Evolutionary conservation across 2,888 invertebrate species (phyloP).

Genomic region (Drosophila subsilvestris): DNA sequence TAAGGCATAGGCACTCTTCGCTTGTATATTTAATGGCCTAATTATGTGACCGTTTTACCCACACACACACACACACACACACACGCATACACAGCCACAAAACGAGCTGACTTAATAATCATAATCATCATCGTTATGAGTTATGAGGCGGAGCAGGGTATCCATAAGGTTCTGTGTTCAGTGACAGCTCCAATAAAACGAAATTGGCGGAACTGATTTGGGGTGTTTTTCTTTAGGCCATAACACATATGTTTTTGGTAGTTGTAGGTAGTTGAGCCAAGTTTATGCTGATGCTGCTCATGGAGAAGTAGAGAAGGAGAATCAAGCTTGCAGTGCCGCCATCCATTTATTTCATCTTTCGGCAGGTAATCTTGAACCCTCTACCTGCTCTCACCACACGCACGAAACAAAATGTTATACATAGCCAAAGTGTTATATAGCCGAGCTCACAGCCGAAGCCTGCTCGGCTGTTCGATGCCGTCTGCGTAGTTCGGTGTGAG

Average conservation of each 20-base stretch:
- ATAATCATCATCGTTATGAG: conserved; percentile 64
- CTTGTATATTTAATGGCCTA: conserved; percentile 71
- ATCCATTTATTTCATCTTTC: conserved; percentile 25
- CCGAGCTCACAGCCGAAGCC: no score
- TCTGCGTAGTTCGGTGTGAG: no score
- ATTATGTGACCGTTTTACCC: conserved; percentile 70
- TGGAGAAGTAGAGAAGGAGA: background rate
- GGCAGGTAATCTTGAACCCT: conserved; percentile 20
- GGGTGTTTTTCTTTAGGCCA: conserved; percentile 19
- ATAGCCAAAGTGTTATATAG: no score
- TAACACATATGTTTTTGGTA: conserved; percentile 28
- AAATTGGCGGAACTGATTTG: conserved; percentile 54
- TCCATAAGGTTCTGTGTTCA: conserved; percentile 20
- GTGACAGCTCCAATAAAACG: conserved; percentile 48
- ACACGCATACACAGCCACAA: conserved; percentile 41
- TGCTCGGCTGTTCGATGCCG: no score
- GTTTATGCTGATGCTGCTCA: conserved; percentile 44
- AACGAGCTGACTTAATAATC: conserved; percentile 58
- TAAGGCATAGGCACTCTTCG: conserved; percentile 61
- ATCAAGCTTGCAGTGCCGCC: conserved; percentile 30
- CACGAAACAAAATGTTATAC: conserved; percentile 17
- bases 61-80: conserved; percentile 42
- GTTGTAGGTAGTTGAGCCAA: conserved; percentile 24
- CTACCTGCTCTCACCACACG: background rate
- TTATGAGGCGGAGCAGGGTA: no score